Conservation (phyloP, 2,888 invertebrate species). For the Crepidodera aurea region DNA sequence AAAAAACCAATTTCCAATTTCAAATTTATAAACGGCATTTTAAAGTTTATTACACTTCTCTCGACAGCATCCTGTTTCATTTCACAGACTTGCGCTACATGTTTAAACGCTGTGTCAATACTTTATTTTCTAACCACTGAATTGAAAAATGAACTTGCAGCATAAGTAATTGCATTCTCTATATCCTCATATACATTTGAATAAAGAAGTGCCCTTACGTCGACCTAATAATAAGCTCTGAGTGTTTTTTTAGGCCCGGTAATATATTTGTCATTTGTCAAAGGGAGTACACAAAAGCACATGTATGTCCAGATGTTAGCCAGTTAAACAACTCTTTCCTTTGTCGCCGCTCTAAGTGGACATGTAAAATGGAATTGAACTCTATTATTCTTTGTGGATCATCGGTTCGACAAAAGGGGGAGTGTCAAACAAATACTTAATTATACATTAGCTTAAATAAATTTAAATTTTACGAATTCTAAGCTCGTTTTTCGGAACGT, state of each 20-base stretch:
- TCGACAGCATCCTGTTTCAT: too few relatives aligned
- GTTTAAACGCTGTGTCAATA: too few relatives aligned
- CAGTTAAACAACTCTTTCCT: conserved; percentile 46
- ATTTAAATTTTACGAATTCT: conserved; percentile 16
- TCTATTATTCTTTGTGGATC: conserved; percentile 41
- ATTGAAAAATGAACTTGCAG: too few relatives aligned
- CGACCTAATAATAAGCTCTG: conserved; percentile 41
- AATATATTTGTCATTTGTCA: conserved; percentile 44
- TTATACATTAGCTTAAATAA: conserved; percentile 27
- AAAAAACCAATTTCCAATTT: too few relatives aligned
- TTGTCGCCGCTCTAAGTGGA: conserved; percentile 48
- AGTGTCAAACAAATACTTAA: conserved; percentile 38
- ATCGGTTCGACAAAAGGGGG: conserved; percentile 28
- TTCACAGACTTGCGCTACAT: too few relatives aligned
- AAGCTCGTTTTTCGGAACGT: neutral
- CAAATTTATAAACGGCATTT: too few relatives aligned
- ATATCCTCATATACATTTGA: conserved; percentile 5
- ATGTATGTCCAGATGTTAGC: conserved; percentile 50
- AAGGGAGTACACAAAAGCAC: conserved; percentile 41
- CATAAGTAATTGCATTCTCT: neutral
- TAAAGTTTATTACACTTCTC: too few relatives aligned
- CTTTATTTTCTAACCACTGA: too few relatives aligned
- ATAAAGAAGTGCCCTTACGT: conserved; percentile 34
- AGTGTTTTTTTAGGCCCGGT: conserved; percentile 43
- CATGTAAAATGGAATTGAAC: conserved; percentile 47